phyloP scores from a whole-genome alignment of 2,888 invertebrate species.

The Aromia moschata region DNA sequence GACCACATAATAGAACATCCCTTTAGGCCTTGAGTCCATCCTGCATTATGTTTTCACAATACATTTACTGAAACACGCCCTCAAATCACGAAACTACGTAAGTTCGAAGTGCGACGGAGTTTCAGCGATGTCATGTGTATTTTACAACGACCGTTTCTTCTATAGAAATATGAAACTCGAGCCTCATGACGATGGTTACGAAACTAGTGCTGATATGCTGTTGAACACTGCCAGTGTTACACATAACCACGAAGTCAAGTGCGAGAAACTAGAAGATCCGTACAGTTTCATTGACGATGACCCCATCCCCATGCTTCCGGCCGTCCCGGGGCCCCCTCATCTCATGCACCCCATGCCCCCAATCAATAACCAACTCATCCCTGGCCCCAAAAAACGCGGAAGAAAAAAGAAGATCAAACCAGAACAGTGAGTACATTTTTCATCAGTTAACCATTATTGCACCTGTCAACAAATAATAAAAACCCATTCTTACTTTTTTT shows the following conservation, averaged over 20 bases:
- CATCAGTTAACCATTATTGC: slow-evolving; percentile 12
- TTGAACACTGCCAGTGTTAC: slow-evolving; percentile 61
- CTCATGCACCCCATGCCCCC: slow-evolving; percentile 61
- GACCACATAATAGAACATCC: slow-evolving; percentile 45
- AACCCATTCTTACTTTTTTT: no score
- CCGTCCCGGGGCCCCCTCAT: slow-evolving; percentile 52
- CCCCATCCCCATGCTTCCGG: slow-evolving; percentile 63
- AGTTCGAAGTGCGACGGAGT: slow-evolving; percentile 32
- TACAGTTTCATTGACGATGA: slow-evolving; percentile 90
- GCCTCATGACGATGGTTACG: slow-evolving; percentile 89
- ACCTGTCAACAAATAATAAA: slow-evolving; percentile 2
- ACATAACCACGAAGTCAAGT: slow-evolving; percentile 60
- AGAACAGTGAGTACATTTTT: slow-evolving; percentile 63
- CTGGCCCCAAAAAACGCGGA: slow-evolving; percentile 82
- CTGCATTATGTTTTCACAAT: slow-evolving; percentile 45
- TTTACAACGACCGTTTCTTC: slow-evolving; percentile 29
- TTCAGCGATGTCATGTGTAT: slow-evolving; percentile 25
- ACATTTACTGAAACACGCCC: slow-evolving; percentile 46
- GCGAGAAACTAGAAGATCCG: slow-evolving; percentile 73
- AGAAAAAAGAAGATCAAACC: slow-evolving; percentile 85
- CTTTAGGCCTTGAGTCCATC: slow-evolving; percentile 50
- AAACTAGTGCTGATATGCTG: slow-evolving; percentile 77
- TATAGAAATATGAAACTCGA: slow-evolving; percentile 67
- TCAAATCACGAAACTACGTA: slow-evolving; percentile 35
- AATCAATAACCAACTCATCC: slow-evolving; percentile 58